These are phyloP conservation scores for Pyrochroa serraticornis DNA, from an alignment of 2,888 invertebrate genomes.

Conservation along the genomic window DNA sequence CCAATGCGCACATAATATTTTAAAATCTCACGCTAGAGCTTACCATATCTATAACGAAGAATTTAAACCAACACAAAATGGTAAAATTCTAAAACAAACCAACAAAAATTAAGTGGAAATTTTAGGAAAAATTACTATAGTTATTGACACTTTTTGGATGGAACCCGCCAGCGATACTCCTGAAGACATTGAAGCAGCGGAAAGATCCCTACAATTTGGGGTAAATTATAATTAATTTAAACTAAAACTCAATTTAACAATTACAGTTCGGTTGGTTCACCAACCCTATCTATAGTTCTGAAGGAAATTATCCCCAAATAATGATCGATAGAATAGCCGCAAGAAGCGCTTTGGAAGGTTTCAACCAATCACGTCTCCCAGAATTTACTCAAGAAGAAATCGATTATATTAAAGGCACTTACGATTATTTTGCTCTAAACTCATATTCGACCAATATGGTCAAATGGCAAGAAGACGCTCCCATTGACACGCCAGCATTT, in stretches of 20 bases:
- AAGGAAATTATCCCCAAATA: constrained; percentile 68
- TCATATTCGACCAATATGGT: constrained; percentile 61
- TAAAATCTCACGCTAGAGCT: constrained; percentile 71
- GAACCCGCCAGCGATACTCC: constrained; percentile 63
- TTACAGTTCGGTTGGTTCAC: constrained; percentile 39
- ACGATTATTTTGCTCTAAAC: constrained; percentile 64
- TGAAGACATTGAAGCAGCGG: constrained; percentile 58
- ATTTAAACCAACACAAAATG: constrained; percentile 63
- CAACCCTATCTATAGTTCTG: constrained; percentile 65
- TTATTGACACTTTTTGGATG: constrained; percentile 64
- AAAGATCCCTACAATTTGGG: constrained; percentile 64
- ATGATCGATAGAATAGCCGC: constrained; percentile 63
- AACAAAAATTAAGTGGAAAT: neutral
- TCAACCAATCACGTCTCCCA: constrained; percentile 65
- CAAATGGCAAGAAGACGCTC: constrained; percentile 16
- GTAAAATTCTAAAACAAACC: constrained; percentile 41
- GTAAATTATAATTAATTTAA: neutral
- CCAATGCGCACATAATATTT: constrained; percentile 66
- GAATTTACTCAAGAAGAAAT: constrained; percentile 65
- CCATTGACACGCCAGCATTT: neutral
- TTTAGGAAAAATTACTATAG: neutral
- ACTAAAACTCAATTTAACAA: neutral
- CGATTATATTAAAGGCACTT: constrained; percentile 62
- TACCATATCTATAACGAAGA: constrained; percentile 68
- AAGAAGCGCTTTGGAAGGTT: constrained; percentile 64